Evolutionary conservation across 2,113 vertebrate species (phyloP).

Genomic region (Leptobrachium ailaonicum): DNA sequence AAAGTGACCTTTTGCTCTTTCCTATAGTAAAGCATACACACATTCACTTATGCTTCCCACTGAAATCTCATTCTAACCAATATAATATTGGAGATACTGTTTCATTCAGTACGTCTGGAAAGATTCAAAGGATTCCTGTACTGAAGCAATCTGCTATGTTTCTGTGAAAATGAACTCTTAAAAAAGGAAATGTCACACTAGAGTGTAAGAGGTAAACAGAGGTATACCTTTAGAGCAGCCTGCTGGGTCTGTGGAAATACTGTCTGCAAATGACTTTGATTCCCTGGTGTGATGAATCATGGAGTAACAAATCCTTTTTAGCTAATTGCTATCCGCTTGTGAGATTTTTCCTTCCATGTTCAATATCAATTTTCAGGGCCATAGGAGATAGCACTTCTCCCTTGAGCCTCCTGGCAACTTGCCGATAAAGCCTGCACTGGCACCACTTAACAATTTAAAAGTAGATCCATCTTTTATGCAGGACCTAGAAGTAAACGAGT

Average conservation of each 20-base stretch:
- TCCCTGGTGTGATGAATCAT: slow-evolving; percentile 91
- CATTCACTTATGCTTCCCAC: slow-evolving; percentile 39
- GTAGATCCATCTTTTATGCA: slow-evolving; percentile 77
- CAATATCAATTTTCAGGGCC: slow-evolving; percentile 99
- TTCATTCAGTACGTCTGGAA: slow-evolving; percentile 68
- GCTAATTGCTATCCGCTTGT: slow-evolving; percentile 98
- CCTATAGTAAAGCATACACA: slow-evolving; percentile 38
- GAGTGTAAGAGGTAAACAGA: slow-evolving; percentile 74
- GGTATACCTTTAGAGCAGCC: slow-evolving; percentile 65
- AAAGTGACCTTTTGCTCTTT: slow-evolving; percentile 47
- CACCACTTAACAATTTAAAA: slow-evolving; percentile 89
- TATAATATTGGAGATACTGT: slow-evolving; percentile 33
- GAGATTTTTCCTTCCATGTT: slow-evolving; percentile 88
- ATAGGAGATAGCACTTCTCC: slow-evolving; percentile 85
- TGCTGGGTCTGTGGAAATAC: slow-evolving; percentile 66
- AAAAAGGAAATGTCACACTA: slow-evolving; percentile 78
- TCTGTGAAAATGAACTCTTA: slow-evolving; percentile 72
- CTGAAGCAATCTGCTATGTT: slow-evolving; percentile 62
- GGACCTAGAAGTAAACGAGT: slow-evolving; percentile 76
- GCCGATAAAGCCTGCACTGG: slow-evolving; percentile 81
- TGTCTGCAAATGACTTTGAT: slow-evolving; percentile 89
- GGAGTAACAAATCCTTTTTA: slow-evolving; percentile 96
- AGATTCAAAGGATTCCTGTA: slow-evolving; percentile 72
- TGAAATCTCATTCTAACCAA: slow-evolving; percentile 37
- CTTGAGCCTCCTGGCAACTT: slow-evolving; percentile 81